Conservation (phyloP, 2,113 vertebrate genomes). For the Aix galericulata region DNA sequence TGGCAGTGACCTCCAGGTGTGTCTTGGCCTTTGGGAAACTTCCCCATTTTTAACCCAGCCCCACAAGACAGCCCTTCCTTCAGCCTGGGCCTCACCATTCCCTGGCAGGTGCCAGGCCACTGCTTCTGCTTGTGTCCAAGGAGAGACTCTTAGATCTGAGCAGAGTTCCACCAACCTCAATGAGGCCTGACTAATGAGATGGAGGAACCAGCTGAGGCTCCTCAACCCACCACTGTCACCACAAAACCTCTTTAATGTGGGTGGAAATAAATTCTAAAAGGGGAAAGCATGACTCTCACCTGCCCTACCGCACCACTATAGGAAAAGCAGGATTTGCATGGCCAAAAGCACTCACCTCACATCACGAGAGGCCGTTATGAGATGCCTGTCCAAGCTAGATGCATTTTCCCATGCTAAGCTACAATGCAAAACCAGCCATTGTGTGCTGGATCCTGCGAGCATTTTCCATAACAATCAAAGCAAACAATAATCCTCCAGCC, state of each 20-base stretch:
- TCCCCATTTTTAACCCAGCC: not conserved
- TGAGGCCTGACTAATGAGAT: rapidly evolving
- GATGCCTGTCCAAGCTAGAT: not conserved
- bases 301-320: rapidly evolving
- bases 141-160: no score
- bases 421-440: not conserved
- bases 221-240: not conserved
- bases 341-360: not conserved
- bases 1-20: no score
- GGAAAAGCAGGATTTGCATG: not conserved
- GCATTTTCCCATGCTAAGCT: not conserved
- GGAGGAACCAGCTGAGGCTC: rapidly evolving
- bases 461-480: not conserved
- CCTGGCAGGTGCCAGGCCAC: not conserved
- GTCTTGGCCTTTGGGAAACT: not conserved
- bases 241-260: not conserved
- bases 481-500: not conserved
- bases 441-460: rapidly evolving
- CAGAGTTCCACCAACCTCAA: not conserved
- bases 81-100: not conserved
- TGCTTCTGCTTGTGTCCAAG: rapidly evolving
- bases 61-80: not conserved
- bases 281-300: not conserved
- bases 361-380: rapidly evolving
- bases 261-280: not conserved